These are phyloP conservation scores for Etia nguti DNA, from an alignment of 2,113 vertebrate species.

Conservation along the genomic window DNA sequence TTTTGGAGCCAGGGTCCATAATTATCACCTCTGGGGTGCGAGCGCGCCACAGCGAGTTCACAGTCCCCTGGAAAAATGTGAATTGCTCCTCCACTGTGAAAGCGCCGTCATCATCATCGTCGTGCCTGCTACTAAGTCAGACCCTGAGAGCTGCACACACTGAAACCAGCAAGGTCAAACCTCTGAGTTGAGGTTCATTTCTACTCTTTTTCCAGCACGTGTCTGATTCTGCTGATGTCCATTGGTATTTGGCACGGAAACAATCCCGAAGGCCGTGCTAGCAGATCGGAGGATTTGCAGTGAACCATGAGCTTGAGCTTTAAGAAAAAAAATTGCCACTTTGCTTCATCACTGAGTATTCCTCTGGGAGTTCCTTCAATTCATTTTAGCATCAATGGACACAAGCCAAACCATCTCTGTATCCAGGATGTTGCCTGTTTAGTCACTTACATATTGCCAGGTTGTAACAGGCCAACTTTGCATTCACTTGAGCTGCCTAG, in stretches of 20 bases:
- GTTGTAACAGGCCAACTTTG: conserved; percentile 38
- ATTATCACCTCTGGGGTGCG: conserved; percentile 54
- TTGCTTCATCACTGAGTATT: conserved; percentile 31
- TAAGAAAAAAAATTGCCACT: conserved; percentile 51
- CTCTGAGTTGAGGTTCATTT: conserved; percentile 4
- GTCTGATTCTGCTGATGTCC: conserved; percentile 19
- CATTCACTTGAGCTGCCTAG: conserved; percentile 24
- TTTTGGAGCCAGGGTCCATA: conserved; percentile 30
- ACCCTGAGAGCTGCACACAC: conserved; percentile 61
- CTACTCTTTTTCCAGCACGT: conserved; percentile 5
- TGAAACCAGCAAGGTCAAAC: conserved; percentile 2
- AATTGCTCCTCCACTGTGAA: conserved; percentile 61
- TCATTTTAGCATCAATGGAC: conserved; percentile 46
- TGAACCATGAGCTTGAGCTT: conserved; percentile 48
- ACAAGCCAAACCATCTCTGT: conserved; percentile 50
- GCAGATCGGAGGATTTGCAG: conserved; percentile 53
- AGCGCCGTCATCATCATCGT: conserved; percentile 57
- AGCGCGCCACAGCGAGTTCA: conserved; percentile 18
- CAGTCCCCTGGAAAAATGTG: conserved; percentile 40
- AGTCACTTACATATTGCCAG: conserved; percentile 40
- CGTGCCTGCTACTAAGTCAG: conserved; percentile 62
- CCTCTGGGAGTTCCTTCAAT: conserved; percentile 33
- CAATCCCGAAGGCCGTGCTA: conserved; percentile 2
- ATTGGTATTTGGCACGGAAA: conserved; percentile 22
- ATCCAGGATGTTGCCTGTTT: conserved; percentile 37